Evolutionary conservation across 2,888 invertebrate species (phyloP), one percentile per base, ranked within the genome.

Genomic region (Morinoia aosen): DNA sequence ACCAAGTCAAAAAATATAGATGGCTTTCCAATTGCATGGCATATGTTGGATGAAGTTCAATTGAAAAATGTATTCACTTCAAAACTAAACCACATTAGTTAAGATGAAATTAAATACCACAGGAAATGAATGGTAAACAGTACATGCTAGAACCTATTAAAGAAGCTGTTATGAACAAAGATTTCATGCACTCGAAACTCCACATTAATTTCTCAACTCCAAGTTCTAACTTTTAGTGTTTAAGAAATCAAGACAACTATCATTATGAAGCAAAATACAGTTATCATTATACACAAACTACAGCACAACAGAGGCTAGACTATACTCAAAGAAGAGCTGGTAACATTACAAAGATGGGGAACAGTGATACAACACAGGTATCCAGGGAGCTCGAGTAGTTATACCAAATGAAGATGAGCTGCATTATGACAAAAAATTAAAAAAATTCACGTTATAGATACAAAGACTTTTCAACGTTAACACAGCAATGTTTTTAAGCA

Each of bases 221-320:
- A 76, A 76, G 25, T 76, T 76, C 76, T 76, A n/a, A n/a, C n/a
- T n/a, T n/a, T n/a, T n/a, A 76, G 76, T 76, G 76, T 76, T 76
- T 76, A 76, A 76, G 8, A 76, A 76, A 76, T 10, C 76, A 76
- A 76, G 14, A 76, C 25, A 76, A 76, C 76, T 76, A 76, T 76
- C 19, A 76, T 33, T 76, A 33, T 48, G 48, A 48, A 48, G 48
- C 48, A 48, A 48, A 76, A 76, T 33, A 76, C 25, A 76, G 25
- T 33, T 76, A 76, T 76, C 19, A 76, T 33, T 76, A 3, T 76
- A 16, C 19, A 76, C 76, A 76, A 76, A 76, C 76, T 76, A 76
- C 33, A 76, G 76, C 76, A 76, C 76, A 76, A 76, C 48, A 48
- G 76, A 76, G 76, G 76, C 76, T 76, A 14, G 25, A 33, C 76